Conservation (phyloP, 1,140 invertebrate species). For the Tetraneura akinire region DNA sequence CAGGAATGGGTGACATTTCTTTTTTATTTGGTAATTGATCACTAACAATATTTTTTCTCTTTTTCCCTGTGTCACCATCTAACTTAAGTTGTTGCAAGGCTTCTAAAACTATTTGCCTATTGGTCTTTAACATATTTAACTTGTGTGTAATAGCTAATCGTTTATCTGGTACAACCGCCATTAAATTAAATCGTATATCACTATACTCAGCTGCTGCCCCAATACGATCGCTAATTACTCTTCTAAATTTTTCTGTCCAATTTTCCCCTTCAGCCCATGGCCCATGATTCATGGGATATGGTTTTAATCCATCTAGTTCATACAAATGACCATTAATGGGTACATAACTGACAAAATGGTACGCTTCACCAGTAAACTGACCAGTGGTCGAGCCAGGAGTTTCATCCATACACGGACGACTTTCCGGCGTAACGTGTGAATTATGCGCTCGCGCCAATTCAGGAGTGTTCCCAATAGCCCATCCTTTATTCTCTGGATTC, state of each 20-base stretch:
- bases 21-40: constrained; percentile 24
- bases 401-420: constrained; percentile 76
- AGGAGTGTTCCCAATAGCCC: constrained; percentile 96
- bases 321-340: constrained; percentile 92
- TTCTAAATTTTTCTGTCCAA: constrained; percentile 95
- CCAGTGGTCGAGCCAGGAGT: constrained; percentile 70
- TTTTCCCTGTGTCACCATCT: constrained; percentile 23
- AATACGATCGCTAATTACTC: constrained; percentile 88
- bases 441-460: constrained; percentile 95
- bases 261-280: constrained; percentile 86
- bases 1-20: constrained; percentile 38
- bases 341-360: constrained; percentile 98
- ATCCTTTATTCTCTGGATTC: constrained; percentile 94
- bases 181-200: constrained; percentile 95
- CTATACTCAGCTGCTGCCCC: constrained; percentile 84
- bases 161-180: constrained; percentile 95
- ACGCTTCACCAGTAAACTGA: constrained; percentile 82
- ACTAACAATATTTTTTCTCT: constrained; percentile 4
- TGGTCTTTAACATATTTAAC: constrained; percentile 83
- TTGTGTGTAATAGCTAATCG: constrained; percentile 84
- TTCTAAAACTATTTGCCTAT: constrained; percentile 86
- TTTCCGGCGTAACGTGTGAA: constrained; percentile 92
- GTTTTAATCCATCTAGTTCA: constrained; percentile 94
- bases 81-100: constrained; percentile 78
- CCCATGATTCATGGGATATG: constrained; percentile 95